phyloP scores from a whole-genome alignment of 53 echinoderm and acorn worm species.

The Henricia sp. region DNA sequence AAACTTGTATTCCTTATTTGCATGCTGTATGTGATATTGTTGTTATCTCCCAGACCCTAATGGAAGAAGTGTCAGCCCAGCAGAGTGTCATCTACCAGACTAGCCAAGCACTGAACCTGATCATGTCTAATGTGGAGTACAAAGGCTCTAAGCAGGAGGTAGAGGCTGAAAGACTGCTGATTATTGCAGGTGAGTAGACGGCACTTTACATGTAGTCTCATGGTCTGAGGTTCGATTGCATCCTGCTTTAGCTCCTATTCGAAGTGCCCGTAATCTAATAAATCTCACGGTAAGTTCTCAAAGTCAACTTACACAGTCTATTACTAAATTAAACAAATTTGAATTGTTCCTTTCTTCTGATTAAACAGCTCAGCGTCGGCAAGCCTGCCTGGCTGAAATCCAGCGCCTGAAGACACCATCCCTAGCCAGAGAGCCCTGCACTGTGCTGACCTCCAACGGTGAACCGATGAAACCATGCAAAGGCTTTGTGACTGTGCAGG shows the following conservation, averaged over 20 bases:
- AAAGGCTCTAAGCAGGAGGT: slow-evolving; percentile 92
- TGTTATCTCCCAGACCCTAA: slow-evolving; percentile 67
- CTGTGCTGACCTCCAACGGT: slow-evolving; percentile 73
- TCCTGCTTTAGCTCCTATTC: too few relatives aligned
- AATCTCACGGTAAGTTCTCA: too few relatives aligned
- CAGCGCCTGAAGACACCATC: slow-evolving; percentile 87
- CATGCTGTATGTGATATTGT: too few relatives aligned
- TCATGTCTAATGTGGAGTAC: slow-evolving; percentile 78
- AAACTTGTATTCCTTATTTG: too few relatives aligned
- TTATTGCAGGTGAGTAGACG: slow-evolving; percentile 83
- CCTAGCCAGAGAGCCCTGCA: slow-evolving; percentile 5
- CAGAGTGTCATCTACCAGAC: slow-evolving; percentile 99
- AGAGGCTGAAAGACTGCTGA: slow-evolving; percentile 93
- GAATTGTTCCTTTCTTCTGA: too few relatives aligned
- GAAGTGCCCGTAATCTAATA: too few relatives aligned
- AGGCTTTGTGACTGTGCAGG: slow-evolving; percentile 83
- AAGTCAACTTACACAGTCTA: too few relatives aligned
- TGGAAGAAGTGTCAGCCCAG: slow-evolving; percentile 92
- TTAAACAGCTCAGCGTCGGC: slow-evolving; percentile 94
- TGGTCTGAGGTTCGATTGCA: not conserved
- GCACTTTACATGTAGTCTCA: too few relatives aligned
- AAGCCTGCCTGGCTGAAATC: slow-evolving; percentile 93
- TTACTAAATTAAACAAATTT: too few relatives aligned
- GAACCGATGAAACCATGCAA: slow-evolving; percentile 77
- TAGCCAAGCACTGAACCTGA: slow-evolving; percentile 94